Evolutionary conservation across 2,797 vertebrate species (phyloP).

Genomic region (Acanthurus tractus): DNA sequence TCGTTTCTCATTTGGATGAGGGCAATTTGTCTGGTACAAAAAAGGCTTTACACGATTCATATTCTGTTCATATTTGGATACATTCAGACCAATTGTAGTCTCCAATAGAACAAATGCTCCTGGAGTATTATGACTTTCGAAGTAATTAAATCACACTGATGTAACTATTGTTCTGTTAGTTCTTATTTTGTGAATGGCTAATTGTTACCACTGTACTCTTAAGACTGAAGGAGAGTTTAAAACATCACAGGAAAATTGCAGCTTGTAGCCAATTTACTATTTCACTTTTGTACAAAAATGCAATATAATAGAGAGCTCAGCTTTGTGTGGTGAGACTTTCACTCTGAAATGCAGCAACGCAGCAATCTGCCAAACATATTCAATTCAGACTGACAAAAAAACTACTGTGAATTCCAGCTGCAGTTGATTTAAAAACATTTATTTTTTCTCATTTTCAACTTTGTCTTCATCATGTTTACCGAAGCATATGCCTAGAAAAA

Average conservation of each 20-base stretch:
- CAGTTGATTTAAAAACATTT: not conserved
- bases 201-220: not conserved
- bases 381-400: not conserved
- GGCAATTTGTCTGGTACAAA: slow-evolving; percentile 38
- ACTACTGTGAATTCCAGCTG: not conserved
- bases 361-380: not conserved
- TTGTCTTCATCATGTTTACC: not conserved
- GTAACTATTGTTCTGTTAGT: not conserved
- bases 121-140: slow-evolving; percentile 16
- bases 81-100: slow-evolving; percentile 30
- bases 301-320: not conserved
- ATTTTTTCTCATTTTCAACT: not conserved
- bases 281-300: slow-evolving; percentile 4
- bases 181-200: slow-evolving; percentile 19
- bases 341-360: not conserved
- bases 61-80: slow-evolving; percentile 47
- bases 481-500: not conserved
- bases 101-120: slow-evolving; percentile 15
- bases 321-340: not conserved
- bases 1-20: slow-evolving; percentile 45
- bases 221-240: not conserved
- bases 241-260: not conserved
- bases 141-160: slow-evolving; percentile 1
- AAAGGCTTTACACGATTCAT: slow-evolving; percentile 29
- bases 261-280: not conserved